phyloP scores from a whole-genome alignment of 2,113 vertebrate genomes.

The Corynorhinus townsendii region DNA sequence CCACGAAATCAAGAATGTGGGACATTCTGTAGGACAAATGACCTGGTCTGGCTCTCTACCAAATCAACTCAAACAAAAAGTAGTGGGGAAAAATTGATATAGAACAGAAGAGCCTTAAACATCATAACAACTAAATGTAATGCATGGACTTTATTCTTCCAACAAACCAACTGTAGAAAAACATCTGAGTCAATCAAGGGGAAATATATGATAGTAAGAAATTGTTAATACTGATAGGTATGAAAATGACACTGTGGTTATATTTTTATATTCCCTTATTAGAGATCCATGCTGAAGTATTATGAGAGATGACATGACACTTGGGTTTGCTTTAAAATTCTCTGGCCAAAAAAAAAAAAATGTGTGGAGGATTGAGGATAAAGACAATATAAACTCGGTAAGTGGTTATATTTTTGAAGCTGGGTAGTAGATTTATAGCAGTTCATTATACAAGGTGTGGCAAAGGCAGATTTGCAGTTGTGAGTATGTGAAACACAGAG shows the following conservation, averaged over 20 bases:
- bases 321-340: background rate
- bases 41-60: background rate
- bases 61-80: background rate
- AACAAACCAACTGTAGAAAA: background rate
- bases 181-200: background rate
- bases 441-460: background rate
- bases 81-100: background rate
- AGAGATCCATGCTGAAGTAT: background rate
- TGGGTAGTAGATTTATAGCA: background rate
- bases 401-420: background rate
- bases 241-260: background rate
- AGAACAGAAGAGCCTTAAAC: background rate
- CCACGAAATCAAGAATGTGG: background rate
- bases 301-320: background rate
- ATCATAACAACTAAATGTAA: background rate
- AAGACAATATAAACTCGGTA: background rate
- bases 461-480: background rate
- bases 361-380: background rate
- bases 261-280: background rate
- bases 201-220: background rate
- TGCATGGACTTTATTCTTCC: background rate
- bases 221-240: background rate
- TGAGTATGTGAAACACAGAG: background rate
- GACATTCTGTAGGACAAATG: background rate
- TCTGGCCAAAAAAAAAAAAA: background rate